phyloP scores from a whole-genome alignment of 2,797 vertebrate species.

The Centroberyx gerrardi region DNA sequence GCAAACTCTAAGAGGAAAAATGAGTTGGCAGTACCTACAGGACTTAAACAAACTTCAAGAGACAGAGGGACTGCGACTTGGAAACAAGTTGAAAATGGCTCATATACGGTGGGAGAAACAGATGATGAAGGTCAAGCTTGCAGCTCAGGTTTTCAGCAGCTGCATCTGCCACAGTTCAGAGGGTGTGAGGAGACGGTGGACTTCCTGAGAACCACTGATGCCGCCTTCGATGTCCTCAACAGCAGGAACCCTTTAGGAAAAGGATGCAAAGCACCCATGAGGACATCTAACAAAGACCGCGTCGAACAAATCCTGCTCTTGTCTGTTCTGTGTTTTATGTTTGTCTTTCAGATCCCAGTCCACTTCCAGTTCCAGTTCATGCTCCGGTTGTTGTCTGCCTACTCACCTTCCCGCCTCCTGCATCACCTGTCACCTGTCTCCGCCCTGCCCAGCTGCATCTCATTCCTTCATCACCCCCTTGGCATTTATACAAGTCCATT shows the following conservation, averaged over 20 bases:
- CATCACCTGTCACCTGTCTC: too few relatives aligned
- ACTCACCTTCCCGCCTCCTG: too few relatives aligned
- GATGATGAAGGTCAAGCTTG: constrained; percentile 15
- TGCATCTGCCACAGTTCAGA: constrained; percentile 16
- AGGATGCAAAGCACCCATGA: constrained; percentile 30
- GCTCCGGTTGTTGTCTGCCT: too few relatives aligned
- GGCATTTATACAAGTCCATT: too few relatives aligned
- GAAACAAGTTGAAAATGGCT: constrained; percentile 31
- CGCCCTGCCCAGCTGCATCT: too few relatives aligned
- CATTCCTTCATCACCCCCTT: too few relatives aligned
- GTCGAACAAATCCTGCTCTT: neutral
- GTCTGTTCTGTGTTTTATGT: too few relatives aligned
- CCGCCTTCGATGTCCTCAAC: constrained; percentile 37
- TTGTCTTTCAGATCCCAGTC: too few relatives aligned
- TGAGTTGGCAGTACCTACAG: constrained; percentile 31
- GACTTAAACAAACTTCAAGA: constrained; percentile 35
- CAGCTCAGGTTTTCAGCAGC: constrained; percentile 27
- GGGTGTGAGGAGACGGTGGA: constrained; percentile 24
- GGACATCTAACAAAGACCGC: constrained; percentile 15
- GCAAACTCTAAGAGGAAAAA: constrained; percentile 9
- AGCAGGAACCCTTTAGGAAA: constrained; percentile 31
- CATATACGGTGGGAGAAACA: constrained; percentile 30
- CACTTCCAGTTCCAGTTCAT: too few relatives aligned
- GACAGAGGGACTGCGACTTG: constrained; percentile 26
- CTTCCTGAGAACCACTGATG: constrained; percentile 27